phyloP scores from a whole-genome alignment of 2,888 invertebrate genomes.

The Boloria selene region DNA sequence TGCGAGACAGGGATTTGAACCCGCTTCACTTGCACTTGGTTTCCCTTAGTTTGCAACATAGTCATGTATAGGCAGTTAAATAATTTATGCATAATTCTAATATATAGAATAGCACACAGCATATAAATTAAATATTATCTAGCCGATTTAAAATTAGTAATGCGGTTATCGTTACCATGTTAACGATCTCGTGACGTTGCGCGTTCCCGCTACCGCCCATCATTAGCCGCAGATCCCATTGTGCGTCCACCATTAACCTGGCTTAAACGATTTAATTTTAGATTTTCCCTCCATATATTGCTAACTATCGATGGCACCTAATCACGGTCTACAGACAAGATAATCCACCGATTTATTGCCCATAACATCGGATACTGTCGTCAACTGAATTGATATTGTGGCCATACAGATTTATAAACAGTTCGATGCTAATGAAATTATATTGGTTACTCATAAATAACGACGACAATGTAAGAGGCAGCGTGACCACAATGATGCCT shows the following conservation, averaged over 20 bases:
- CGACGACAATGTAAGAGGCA: slow-evolving; percentile 57
- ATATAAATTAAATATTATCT: slow-evolving; percentile 9
- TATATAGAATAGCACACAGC: neutral
- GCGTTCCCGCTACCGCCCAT: slow-evolving; percentile 49
- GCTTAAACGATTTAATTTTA: slow-evolving; percentile 77
- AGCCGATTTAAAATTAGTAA: slow-evolving; percentile 21
- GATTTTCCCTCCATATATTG: slow-evolving; percentile 67
- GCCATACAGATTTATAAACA: slow-evolving; percentile 70
- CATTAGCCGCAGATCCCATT: slow-evolving; percentile 59
- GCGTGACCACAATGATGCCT: slow-evolving; percentile 61
- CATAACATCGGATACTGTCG: slow-evolving; percentile 70
- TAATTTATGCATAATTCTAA: too few relatives aligned
- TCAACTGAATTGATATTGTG: slow-evolving; percentile 65
- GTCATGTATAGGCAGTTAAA: too few relatives aligned
- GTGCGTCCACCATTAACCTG: slow-evolving; percentile 65
- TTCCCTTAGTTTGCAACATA: too few relatives aligned
- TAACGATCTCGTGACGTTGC: slow-evolving; percentile 37
- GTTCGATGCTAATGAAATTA: slow-evolving; percentile 75
- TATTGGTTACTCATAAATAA: slow-evolving; percentile 76
- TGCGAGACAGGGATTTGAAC: too few relatives aligned
- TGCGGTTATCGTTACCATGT: slow-evolving; percentile 30
- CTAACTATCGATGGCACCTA: slow-evolving; percentile 65
- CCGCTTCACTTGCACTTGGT: too few relatives aligned
- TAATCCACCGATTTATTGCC: slow-evolving; percentile 79
- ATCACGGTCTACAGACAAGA: slow-evolving; percentile 75